Conservation (phyloP, 2,888 invertebrate genomes). For the Gymnoscelis rufifasciata region DNA sequence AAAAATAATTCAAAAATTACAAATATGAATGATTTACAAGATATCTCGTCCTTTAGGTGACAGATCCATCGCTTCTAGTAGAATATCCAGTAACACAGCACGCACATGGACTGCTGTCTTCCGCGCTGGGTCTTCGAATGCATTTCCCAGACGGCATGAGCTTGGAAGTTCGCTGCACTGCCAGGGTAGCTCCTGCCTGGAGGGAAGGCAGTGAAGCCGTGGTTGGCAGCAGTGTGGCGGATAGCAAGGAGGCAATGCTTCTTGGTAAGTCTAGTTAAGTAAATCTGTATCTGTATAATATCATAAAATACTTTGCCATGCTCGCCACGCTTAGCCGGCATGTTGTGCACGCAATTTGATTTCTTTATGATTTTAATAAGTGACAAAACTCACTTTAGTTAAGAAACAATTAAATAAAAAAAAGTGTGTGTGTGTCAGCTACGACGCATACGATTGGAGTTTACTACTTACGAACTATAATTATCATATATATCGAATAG, state of each 20-base stretch:
- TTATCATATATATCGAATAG: too few relatives aligned
- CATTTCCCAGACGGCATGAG: slow-evolving; percentile 62
- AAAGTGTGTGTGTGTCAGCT: too few relatives aligned
- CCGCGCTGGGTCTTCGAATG: slow-evolving; percentile 64
- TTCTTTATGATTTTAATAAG: too few relatives aligned
- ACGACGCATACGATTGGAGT: too few relatives aligned
- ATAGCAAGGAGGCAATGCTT: slow-evolving; percentile 72
- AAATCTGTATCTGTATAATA: too few relatives aligned
- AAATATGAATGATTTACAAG: neutral
- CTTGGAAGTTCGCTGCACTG: slow-evolving; percentile 69
- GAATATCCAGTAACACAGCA: slow-evolving; percentile 66
- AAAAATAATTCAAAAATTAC: too few relatives aligned
- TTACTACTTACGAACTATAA: too few relatives aligned
- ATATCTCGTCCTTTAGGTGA: slow-evolving; percentile 43
- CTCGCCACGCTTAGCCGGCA: too few relatives aligned
- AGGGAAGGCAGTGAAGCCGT: slow-evolving; percentile 72
- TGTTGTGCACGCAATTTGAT: too few relatives aligned
- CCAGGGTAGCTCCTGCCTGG: slow-evolving; percentile 69
- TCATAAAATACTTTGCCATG: too few relatives aligned
- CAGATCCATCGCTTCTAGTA: slow-evolving; percentile 57
- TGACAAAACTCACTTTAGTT: too few relatives aligned
- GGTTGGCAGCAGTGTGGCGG: slow-evolving; percentile 66
- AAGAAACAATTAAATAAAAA: too few relatives aligned
- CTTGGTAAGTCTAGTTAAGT: slow-evolving; percentile 46
- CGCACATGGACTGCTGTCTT: slow-evolving; percentile 62